Base-by-base conservation (phyloP, 2,113 vertebrate species). In the Pachyramphus minor region DNA sequence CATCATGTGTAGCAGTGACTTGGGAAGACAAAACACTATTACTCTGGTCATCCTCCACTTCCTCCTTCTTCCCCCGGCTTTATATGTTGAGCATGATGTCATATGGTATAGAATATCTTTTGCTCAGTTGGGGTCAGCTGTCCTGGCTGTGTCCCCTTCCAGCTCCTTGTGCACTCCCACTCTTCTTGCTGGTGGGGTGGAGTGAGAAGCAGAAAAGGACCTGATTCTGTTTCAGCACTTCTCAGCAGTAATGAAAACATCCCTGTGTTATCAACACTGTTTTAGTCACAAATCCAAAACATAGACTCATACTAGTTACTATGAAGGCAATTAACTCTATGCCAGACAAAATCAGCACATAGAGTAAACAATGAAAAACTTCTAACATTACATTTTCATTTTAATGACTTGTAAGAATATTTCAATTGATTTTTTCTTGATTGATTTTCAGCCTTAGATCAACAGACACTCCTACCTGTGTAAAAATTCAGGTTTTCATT, bases 221-320 rank as follows among this genome's bases (percentile, higher is more conserved):
- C 76, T 35, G 47, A 47, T 47, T 21, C 6, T 67, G 11, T 67
- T 15, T 23, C 22, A 67, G 42, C 22, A n/a, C 31, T 55, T 30
- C 41, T 23, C 41, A 49, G n/a, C n/a, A 69, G 21, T 42, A 9
- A 69, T 4, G 41, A 31, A 76, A 76, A 49, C 21, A 49, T 20
- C 0, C 0, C 22, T 62, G 21, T 45, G 7, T 12, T 42, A 41
- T 19, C 35, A 35, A 35, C 14, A 31, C 1, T 1, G 8, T 55
- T 83, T 62, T 69, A 31, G 18, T 42, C 63, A 41, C 24, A 76
- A 41, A 62, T 14, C n/a, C 35, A 9, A 49, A 55, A 22, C 24
- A 47, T 2, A 76, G 11, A 35, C 45, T 25, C 12, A 4, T 8
- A 31, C 22, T 6, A 7, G 41, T 30, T 76, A 33, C 41, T 49